These are phyloP conservation scores for Naja naja DNA, from an alignment of 2,113 vertebrate genomes.

Conservation along the genomic window DNA sequence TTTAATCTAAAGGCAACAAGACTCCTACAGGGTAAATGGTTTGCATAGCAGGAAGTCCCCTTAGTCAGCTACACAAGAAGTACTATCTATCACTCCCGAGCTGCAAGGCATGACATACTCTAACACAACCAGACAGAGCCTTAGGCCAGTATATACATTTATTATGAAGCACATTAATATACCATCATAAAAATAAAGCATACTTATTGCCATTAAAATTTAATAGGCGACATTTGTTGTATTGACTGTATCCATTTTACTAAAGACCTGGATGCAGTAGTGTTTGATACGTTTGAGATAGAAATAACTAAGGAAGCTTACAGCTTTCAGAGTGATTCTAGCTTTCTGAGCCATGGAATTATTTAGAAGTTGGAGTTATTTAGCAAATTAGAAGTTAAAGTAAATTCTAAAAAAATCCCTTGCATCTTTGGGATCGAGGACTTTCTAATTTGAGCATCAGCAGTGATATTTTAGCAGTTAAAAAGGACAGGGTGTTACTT, in stretches of 20 bases:
- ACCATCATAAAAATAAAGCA: constrained; percentile 60
- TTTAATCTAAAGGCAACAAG: neutral
- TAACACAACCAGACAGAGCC: constrained; percentile 42
- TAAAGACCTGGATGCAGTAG: neutral
- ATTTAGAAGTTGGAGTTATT: neutral
- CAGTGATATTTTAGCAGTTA: neutral
- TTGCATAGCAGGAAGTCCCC: constrained; percentile 4
- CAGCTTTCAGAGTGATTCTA: neutral
- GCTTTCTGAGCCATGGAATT: neutral
- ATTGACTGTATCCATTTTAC: constrained; percentile 9
- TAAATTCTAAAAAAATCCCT: neutral
- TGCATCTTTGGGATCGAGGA: fast-evolving
- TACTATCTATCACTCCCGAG: constrained; percentile 38
- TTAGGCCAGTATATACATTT: constrained; percentile 54
- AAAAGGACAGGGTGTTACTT: neutral
- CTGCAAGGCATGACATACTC: constrained; percentile 29
- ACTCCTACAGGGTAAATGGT: constrained; percentile 3
- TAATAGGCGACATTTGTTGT: constrained; percentile 44
- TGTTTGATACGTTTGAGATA: fast-evolving
- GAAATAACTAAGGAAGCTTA: neutral
- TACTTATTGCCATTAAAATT: constrained; percentile 64
- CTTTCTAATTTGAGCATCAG: neutral
- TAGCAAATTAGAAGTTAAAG: neutral
- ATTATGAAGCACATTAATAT: constrained; percentile 65
- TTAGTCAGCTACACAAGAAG: constrained; percentile 23